Evolutionary conservation across 1,140 invertebrate genomes (phyloP), one percentile per base, ranked within the genome.

Genomic region (Bombus difficillimus): DNA sequence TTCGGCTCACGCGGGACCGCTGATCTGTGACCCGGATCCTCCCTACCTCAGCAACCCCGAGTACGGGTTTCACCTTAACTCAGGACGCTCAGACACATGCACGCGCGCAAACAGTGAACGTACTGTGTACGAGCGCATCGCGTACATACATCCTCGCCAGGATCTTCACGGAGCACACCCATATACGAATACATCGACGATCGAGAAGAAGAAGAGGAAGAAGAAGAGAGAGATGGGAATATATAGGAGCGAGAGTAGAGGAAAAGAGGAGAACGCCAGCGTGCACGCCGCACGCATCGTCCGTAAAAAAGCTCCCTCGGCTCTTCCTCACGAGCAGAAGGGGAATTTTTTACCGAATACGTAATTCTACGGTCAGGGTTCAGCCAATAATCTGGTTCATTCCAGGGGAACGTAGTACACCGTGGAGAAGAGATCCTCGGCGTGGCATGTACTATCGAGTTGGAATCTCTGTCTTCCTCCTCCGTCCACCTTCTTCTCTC

Each of bases 1-100:
- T 91, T 91, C 91, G 89, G 88, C 91, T 92, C 92, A 91, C 91
- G 90, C 92, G 90, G 94, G 90, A 92, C 89, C 86, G 94, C 93
- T 95, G 95, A 95, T 95, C 95, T 95, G 93, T 95, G 95, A 95
- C 95, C 95, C 94, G 95, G 95, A 95, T 95, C 95, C 94, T 95
- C 94, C 95, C 95, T 94, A 94, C 94, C 93, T 92, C 91, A 91
- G 89, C 90, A 91, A 88, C 89, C 90, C 89, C 81, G 79, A 71
- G 77, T 86, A 87, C 88, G 88, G 83, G 84, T 89, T 91, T 91
- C 89, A 85, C 87, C 84, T 92, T 87, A 85, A 86, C 90, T 87
- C 85, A 75, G 80, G 78, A 81, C 86, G 77, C 90, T 90, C 90
- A 83, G 82, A 69, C 86, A 82, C 80, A 85, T 91, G 73, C 73